Conservation (phyloP, 2,113 vertebrate species). For the Notothenia coriiceps region DNA sequence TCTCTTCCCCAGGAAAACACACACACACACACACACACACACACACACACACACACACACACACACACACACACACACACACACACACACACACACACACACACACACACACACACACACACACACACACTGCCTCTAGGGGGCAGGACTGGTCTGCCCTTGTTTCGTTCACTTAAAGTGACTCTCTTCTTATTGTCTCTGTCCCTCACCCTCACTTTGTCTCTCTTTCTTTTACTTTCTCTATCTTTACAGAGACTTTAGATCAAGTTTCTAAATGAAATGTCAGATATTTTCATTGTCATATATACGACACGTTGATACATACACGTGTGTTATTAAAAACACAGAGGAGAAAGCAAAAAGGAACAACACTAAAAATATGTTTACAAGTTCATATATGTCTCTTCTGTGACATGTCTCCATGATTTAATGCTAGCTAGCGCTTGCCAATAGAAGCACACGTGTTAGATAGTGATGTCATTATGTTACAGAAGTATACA, state of each 20-base stretch:
- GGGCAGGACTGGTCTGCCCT: slow-evolving; percentile 76
- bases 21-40: slow-evolving; percentile 56
- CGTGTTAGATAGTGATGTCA: too few relatives aligned
- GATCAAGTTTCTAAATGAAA: background rate
- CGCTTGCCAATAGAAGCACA: too few relatives aligned
- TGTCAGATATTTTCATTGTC: background rate
- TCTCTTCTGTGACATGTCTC: too few relatives aligned
- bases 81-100: slow-evolving; percentile 76
- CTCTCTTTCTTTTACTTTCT: background rate
- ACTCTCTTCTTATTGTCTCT: background rate
- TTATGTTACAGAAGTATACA: too few relatives aligned
- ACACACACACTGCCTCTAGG: slow-evolving; percentile 66
- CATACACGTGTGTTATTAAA: too few relatives aligned
- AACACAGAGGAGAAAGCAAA: too few relatives aligned
- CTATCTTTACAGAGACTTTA: background rate
- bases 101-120: background rate
- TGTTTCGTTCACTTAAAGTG: background rate
- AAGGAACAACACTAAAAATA: too few relatives aligned
- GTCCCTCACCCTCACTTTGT: slow-evolving; percentile 14
- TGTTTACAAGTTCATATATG: too few relatives aligned
- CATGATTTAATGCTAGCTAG: too few relatives aligned
- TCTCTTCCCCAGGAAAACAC: slow-evolving; percentile 84
- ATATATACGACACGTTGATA: too few relatives aligned
- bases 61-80: slow-evolving; percentile 56
- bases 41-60: slow-evolving; percentile 70